phyloP scores from a whole-genome alignment of 2,113 vertebrate species.

The Malurus alboscapulatus region DNA sequence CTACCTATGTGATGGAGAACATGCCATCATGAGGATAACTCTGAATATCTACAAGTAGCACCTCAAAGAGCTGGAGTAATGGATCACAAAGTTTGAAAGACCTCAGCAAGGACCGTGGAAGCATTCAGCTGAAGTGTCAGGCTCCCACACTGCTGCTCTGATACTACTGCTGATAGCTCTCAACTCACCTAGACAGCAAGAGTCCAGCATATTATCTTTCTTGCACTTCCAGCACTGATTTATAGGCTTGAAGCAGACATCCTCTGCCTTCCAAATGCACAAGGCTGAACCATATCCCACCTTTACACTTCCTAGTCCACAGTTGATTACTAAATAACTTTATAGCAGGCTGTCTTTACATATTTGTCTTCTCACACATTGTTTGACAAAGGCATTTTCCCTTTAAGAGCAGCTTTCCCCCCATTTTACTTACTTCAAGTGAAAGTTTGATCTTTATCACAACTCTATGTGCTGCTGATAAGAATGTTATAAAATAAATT shows the following conservation, averaged over 20 bases:
- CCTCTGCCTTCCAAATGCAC: neutral
- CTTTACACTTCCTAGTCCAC: neutral
- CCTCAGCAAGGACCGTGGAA: neutral
- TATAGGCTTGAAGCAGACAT: neutral
- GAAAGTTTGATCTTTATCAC: neutral
- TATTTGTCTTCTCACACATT: neutral
- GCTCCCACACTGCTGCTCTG: neutral
- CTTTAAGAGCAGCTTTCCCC: neutral
- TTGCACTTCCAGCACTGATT: neutral
- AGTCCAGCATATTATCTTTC: neutral
- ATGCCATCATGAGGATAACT: neutral
- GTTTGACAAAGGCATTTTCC: neutral
- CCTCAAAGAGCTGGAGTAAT: neutral
- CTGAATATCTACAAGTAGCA: neutral
- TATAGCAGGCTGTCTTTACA: neutral
- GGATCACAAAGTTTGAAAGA: neutral
- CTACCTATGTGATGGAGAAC: neutral
- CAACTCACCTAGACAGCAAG: neutral
- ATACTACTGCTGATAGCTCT: neutral
- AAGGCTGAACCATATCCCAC: neutral
- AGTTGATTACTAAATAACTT: neutral
- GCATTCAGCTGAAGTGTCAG: neutral
- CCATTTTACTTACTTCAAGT: neutral
- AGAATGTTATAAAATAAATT: neutral
- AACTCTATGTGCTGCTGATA: neutral